Base-by-base conservation (phyloP, 2,797 vertebrate species). In the Muraenolepis orangiensis region DNA sequence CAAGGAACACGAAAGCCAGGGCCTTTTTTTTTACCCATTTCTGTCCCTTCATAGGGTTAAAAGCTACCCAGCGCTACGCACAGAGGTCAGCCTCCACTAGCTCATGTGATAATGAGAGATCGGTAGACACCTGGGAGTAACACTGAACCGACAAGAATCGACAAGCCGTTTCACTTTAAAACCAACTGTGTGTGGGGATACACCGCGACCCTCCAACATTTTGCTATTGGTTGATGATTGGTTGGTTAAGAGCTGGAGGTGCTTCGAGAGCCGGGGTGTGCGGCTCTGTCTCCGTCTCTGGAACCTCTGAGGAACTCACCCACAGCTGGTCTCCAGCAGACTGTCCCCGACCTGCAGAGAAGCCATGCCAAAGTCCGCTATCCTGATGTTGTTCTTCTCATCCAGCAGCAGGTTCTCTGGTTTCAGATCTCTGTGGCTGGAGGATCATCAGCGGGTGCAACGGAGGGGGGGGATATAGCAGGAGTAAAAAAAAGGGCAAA, bases 341-440 rank as follows among this genome's bases (percentile, higher is more conserved):
- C 94, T 96, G 92, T 96, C 95, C 66, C 95, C 96, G 80, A 96
- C 96, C 93, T 96, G 96, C 90, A 96, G 93, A 1, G 96, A 96
- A 14, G 96, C 96, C 96, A 96, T 96, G 74, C 96, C 95, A 0
- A 96, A 96, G 87, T 96, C 96, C 69, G 96, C 96, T 81, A 96
- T 94, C 73, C 96, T 92, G 76, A 96, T 96, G 86, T 96, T 96
- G 88, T 96, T 96, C 91, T 94, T 96, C 85, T 96, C n/a, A n/a
- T n/a, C 96, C 87, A 96, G 87, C 84, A 96, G 90, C 70, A 96
- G 90, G 84, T 96, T 96, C 84, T 96, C 96, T 61, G 96, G 96
- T 88, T 96, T 96, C 91, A 96, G 91, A 83, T 96, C 96, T 90
- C 96, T 94, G 91, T 96, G 96, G 88, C 96, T 96, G 91, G 73